Base-by-base conservation (phyloP, 2,113 vertebrate species). In the Equus przewalskii region DNA sequence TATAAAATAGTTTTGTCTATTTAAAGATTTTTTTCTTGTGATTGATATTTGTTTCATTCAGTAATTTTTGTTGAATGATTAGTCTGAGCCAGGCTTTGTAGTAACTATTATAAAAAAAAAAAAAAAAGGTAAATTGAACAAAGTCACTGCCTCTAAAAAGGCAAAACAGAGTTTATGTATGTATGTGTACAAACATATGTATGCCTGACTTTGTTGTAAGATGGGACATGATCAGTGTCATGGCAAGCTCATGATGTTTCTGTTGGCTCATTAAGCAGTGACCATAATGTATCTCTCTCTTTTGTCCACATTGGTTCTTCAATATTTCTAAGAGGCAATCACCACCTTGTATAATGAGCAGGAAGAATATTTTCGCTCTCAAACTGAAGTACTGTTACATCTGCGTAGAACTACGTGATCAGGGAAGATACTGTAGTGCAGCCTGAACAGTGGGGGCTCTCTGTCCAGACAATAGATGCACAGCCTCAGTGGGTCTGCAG, bases 161-260 rank as follows among this genome's bases (percentile, higher is more conserved):
- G 11, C 24, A 85, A 58, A 90, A 41, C 1, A 81, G 21, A 79
- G 51, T 51, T 16, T 30, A 15, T 12, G 49, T 33, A 1, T 54
- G 1, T 4, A 41, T 56, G 9, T 4, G 0, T 51, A 1, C 3
- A 15, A 22, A 24, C 8, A n/a, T 15, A 49, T 11, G 11, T 15
- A n/a, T 22, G 1, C 4, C n/a, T 41, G 6, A 4, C 28, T 46
- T 6, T 24, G 4, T 62, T 69, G 3, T 2, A 84, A 11, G 14
- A 8, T 5, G 65, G 46, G 28, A 8, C 2, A 6, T 67, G 15
- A 70, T 46, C 1, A 4, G 30, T 30, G 2, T 41, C 30, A 3
- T 22, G 6, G 10, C 11, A 65, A 73, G 15, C 13, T 79, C 16
- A n/a, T 13, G 12, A 26, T 6, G 9, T 36, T 87, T 24, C 7